Evolutionary conservation across 2,113 vertebrate genomes (phyloP).

Genomic region (Calidris pygmaea): DNA sequence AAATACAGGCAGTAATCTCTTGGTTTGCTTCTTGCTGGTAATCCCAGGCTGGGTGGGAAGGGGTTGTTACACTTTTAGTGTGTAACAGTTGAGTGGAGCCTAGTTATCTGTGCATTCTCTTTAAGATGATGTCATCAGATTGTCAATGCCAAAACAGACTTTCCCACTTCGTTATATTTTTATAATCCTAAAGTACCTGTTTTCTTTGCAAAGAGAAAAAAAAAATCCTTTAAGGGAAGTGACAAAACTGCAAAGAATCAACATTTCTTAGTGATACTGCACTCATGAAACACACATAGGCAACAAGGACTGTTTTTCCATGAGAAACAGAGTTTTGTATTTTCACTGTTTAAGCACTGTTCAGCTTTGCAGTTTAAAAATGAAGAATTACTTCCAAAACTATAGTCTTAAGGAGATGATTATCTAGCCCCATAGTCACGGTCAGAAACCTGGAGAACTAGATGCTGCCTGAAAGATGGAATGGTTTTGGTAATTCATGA

Average conservation of each 20-base stretch:
- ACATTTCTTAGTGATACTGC: neutral
- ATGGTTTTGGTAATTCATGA: neutral
- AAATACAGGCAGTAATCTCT: neutral
- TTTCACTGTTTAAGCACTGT: neutral
- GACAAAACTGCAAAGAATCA: neutral
- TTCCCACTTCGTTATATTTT: neutral
- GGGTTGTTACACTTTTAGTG: neutral
- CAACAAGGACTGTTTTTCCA: neutral
- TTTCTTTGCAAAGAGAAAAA: neutral
- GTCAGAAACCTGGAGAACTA: neutral
- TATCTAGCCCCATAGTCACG: neutral
- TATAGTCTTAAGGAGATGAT: neutral
- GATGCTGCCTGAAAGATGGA: neutral
- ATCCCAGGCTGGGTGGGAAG: neutral
- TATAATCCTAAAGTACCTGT: neutral
- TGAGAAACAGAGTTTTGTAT: neutral
- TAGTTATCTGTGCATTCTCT: neutral
- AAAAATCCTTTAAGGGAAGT: neutral
- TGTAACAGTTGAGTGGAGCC: neutral
- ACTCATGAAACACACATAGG: neutral
- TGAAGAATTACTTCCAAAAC: neutral
- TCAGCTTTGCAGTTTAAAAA: neutral
- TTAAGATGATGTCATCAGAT: neutral
- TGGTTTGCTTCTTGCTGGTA: neutral
- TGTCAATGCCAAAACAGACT: neutral